These are phyloP conservation scores for Phania funesta DNA, from an alignment of 2,888 invertebrate species.

Conservation along the genomic window DNA sequence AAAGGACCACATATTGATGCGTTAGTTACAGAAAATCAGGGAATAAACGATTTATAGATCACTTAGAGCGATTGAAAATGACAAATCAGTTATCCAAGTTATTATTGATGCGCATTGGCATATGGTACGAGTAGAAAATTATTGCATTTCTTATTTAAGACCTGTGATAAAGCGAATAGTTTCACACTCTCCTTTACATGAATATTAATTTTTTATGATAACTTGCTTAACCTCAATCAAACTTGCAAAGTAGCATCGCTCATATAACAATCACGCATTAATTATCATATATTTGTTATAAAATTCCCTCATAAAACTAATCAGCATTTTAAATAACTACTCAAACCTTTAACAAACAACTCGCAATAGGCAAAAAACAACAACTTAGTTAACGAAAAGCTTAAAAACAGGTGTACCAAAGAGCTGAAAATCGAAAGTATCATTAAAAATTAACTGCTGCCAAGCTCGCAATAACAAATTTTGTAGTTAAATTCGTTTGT, in stretches of 20 bases:
- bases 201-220: too few relatives aligned
- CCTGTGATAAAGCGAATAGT: too few relatives aligned
- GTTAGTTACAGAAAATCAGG: too few relatives aligned
- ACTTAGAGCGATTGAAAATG: too few relatives aligned
- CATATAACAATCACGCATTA: neutral
- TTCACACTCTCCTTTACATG: too few relatives aligned
- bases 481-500: slow-evolving; percentile 24
- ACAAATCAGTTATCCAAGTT: too few relatives aligned
- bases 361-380: neutral
- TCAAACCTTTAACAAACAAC: neutral
- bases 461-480: slow-evolving; percentile 46
- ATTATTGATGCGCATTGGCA: too few relatives aligned
- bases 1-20: too few relatives aligned
- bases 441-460: slow-evolving; percentile 38
- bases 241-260: neutral
- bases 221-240: too few relatives aligned
- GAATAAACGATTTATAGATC: too few relatives aligned
- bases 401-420: slow-evolving; percentile 41
- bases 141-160: too few relatives aligned
- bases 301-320: slow-evolving; percentile 30
- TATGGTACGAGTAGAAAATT: too few relatives aligned
- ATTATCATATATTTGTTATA: neutral
- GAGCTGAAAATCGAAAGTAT: slow-evolving; percentile 1
- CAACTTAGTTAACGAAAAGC: neutral
- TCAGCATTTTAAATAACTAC: slow-evolving; percentile 13